Evolutionary conservation across 2,888 invertebrate species (phyloP), one percentile per base, ranked within the genome.

Genomic region (Papilio protenor): DNA sequence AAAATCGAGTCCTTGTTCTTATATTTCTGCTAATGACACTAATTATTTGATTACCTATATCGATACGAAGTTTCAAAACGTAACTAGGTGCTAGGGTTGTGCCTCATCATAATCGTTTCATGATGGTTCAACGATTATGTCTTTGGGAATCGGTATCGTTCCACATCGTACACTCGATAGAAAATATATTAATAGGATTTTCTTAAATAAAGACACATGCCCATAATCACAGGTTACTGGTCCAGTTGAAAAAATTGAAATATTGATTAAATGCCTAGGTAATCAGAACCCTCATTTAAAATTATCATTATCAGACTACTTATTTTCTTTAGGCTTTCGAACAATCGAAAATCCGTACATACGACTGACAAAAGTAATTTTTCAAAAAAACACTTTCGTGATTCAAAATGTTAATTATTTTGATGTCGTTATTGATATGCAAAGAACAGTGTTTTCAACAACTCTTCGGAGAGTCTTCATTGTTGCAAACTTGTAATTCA

Each of bases 1-100:
- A 21, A 40, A 40, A 66, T 40, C 66, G 45, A 45, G 12, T 66
- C 66, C 66, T 66, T 40, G 66, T 66, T 66, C 40, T n/a, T 66
- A 66, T 10, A n/a, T 10, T 66, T 45, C n/a, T 45, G 40, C 11
- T 66, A 66, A 66, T 66, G 21, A 66, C 66, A 69, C 66, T 69
- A 45, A 69, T 69, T 69, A 69, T 69, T 69, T 69, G 66, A 69
- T 69, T 69, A 69, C 40, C 66, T 21, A n/a, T 33, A 40, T 18
- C 33, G 18, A 69, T 66, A 33, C 27, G 64, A 64, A 64, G 21
- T 69, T 69, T 45, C 45, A 45, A 45, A 45, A 33, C 33, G 40
- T 61, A 61, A 16, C 27, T 23, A 5, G 61, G 23, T 14, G 14
- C 23, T 27, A 61, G 27, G 14, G 61, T 16, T 61, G 61, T 61